These are phyloP conservation scores for Nyctalus aviator DNA, from an alignment of 2,797 vertebrate genomes.

Conservation along the genomic window DNA sequence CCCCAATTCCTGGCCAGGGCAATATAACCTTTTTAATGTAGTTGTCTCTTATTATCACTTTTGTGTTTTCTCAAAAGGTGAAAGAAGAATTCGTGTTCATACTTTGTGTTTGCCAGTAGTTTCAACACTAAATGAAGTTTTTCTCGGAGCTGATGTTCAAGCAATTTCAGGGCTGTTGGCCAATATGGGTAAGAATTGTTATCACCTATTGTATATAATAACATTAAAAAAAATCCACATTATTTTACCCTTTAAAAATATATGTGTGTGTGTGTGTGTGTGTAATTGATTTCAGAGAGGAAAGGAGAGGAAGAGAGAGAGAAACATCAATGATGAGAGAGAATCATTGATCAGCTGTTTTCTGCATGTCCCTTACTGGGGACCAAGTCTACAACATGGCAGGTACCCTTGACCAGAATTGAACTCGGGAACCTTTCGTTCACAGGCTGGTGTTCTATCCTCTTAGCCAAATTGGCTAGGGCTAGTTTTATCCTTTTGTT, in stretches of 20 bases:
- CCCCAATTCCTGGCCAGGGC: background rate
- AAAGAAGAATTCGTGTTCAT: conserved; percentile 97
- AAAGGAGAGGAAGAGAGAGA: too few relatives aligned
- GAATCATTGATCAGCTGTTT: too few relatives aligned
- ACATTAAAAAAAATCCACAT: background rate
- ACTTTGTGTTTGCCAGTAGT: conserved; percentile 98
- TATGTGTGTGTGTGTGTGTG: too few relatives aligned
- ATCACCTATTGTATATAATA: background rate
- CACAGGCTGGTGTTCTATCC: too few relatives aligned
- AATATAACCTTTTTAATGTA: background rate
- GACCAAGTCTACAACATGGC: too few relatives aligned
- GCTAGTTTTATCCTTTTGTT: too few relatives aligned
- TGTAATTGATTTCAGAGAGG: too few relatives aligned
- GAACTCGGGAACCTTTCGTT: too few relatives aligned
- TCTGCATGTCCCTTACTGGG: too few relatives aligned
- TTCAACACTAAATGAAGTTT: conserved; percentile 94
- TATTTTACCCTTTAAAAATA: background rate
- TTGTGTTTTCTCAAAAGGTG: conserved; percentile 88
- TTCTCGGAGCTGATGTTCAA: conserved; percentile 96
- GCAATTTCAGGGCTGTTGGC: conserved; percentile 95
- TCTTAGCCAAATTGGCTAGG: too few relatives aligned
- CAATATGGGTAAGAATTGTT: conserved; percentile 94
- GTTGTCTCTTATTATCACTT: background rate
- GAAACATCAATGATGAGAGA: too few relatives aligned
- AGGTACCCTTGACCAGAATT: too few relatives aligned